A percentile compares a stretch with the other conserved stretches of the same genome.
phyloP scores from a whole-genome alignment of 2,888 invertebrate genomes.

The Morpho helenor region DNA sequence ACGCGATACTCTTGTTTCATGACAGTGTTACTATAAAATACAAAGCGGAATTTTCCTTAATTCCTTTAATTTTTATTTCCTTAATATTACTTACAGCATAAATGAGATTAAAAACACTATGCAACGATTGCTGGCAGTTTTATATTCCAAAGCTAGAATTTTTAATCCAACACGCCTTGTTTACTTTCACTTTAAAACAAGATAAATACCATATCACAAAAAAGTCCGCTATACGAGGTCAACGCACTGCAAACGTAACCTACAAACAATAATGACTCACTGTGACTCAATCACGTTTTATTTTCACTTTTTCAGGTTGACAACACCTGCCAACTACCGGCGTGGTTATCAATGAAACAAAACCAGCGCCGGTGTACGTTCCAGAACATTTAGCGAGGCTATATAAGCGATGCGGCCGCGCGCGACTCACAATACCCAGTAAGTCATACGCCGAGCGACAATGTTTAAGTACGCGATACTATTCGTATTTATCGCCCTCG shows the following conservation, averaged over 20 bases:
- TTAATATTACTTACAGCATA: too few relatives aligned
- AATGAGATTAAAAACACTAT: too few relatives aligned
- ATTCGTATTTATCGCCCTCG: slow-evolving; percentile 42
- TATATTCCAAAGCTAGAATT: too few relatives aligned
- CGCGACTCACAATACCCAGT: slow-evolving; percentile 41
- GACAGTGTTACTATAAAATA: too few relatives aligned
- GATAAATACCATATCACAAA: neutral
- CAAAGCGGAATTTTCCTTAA: too few relatives aligned
- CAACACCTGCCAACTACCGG: slow-evolving; percentile 52
- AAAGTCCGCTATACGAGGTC: slow-evolving; percentile 11
- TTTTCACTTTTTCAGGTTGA: slow-evolving; percentile 47
- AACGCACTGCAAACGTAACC: slow-evolving; percentile 25
- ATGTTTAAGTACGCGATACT: slow-evolving; percentile 53
- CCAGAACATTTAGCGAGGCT: slow-evolving; percentile 64
- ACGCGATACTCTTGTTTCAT: too few relatives aligned
- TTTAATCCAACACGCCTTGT: neutral
- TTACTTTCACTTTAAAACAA: neutral
- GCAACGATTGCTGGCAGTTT: too few relatives aligned
- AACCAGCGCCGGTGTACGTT: slow-evolving; percentile 43
- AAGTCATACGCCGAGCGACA: slow-evolving; percentile 30
- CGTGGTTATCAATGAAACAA: slow-evolving; percentile 56
- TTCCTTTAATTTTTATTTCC: too few relatives aligned
- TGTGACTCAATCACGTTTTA: slow-evolving; percentile 22
- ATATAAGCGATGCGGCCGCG: slow-evolving; percentile 51
- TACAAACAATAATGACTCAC: slow-evolving; percentile 28